Conservation (phyloP, 2,888 invertebrate species). For the Busseola fusca region DNA sequence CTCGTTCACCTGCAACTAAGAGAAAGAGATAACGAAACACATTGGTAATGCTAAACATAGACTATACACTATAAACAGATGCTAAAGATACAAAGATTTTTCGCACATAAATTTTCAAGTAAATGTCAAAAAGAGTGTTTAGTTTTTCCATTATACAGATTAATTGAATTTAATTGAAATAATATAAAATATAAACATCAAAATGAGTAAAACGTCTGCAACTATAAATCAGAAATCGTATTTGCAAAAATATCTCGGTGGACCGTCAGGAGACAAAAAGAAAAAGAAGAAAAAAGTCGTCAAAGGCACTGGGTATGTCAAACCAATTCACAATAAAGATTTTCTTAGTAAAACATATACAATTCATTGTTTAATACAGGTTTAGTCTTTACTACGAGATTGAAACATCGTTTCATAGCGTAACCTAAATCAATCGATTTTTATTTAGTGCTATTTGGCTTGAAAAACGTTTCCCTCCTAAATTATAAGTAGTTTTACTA, state of each 20-base stretch:
- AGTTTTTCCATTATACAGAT: not conserved
- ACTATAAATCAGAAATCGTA: conserved; percentile 93
- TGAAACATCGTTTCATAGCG: not conserved
- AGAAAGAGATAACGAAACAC: conserved; percentile 21
- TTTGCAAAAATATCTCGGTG: conserved; percentile 93
- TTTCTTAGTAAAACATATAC: not conserved
- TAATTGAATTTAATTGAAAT: not conserved
- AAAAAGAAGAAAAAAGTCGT: conserved; percentile 90
- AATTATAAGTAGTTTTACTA: not conserved
- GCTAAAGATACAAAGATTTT: not conserved
- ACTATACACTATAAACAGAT: too few species aligned
- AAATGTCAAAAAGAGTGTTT: conserved; percentile 19
- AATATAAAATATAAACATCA: not conserved
- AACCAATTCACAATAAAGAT: not conserved
- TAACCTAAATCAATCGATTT: conserved; percentile 3
- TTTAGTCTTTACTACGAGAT: not conserved
- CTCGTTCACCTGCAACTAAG: not conserved
- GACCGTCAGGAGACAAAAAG: conserved; percentile 90
- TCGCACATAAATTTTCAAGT: not conserved
- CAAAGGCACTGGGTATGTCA: conserved; percentile 81
- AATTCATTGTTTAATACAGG: not conserved
- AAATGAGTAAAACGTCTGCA: conserved; percentile 75
- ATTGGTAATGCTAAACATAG: conserved; percentile 8
- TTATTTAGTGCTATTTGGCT: not conserved
- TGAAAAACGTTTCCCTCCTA: not conserved